Conservation (phyloP, 2,888 invertebrate genomes). For the Cacoxenus indagator region DNA sequence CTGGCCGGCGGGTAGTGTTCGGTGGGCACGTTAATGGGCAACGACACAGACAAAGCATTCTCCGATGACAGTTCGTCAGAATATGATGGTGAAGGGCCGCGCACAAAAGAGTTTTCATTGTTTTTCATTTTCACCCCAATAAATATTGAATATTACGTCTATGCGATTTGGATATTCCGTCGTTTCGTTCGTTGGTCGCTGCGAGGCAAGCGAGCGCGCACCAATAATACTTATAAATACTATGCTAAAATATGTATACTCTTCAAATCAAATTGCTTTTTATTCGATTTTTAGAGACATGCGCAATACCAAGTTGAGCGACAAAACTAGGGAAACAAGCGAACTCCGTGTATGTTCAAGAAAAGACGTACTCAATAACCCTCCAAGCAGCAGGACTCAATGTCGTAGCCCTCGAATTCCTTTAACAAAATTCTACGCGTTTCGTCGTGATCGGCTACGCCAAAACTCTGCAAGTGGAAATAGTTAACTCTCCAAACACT, state of each 20-base stretch:
- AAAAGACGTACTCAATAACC: too few species aligned
- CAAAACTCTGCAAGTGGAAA: slow-evolving; percentile 81
- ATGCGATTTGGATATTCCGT: too few species aligned
- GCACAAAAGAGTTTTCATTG: slow-evolving; percentile 68
- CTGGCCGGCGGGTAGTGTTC: slow-evolving; percentile 48
- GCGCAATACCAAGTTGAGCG: too few species aligned
- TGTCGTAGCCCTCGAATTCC: slow-evolving; percentile 80
- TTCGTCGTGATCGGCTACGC: slow-evolving; percentile 88
- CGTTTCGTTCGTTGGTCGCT: too few species aligned
- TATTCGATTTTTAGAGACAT: background rate
- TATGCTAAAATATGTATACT: background rate
- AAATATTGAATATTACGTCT: too few species aligned
- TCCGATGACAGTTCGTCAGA: slow-evolving; percentile 68
- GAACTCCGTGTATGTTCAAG: too few species aligned
- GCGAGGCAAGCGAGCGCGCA: too few species aligned
- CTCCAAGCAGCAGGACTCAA: slow-evolving; percentile 85
- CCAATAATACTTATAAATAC: too few species aligned
- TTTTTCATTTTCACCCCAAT: slow-evolving; percentile 63
- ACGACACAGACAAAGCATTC: slow-evolving; percentile 58
- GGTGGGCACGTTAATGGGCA: slow-evolving; percentile 51
- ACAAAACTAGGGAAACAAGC: too few species aligned
- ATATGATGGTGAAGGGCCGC: slow-evolving; percentile 68
- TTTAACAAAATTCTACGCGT: slow-evolving; percentile 82
- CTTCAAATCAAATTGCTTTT: background rate
- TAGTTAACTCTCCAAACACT: background rate